Evolutionary conservation across 1,140 invertebrate genomes (phyloP).

Genomic region (Anastrepha ludens): DNA sequence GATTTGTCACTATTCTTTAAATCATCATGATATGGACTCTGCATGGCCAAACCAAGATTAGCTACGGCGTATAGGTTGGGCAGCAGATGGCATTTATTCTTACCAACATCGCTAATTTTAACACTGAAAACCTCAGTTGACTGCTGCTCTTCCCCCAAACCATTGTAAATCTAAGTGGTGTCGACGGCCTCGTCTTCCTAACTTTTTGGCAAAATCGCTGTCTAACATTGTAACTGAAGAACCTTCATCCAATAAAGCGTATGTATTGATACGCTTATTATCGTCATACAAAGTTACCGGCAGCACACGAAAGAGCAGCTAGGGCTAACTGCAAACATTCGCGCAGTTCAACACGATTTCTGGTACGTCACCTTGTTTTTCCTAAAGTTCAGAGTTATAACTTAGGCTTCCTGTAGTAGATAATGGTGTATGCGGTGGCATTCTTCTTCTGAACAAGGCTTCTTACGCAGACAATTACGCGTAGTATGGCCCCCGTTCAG

Average conservation of each 20-base stretch:
- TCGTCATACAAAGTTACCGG: conserved; percentile 52
- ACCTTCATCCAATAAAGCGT: conserved; percentile 52
- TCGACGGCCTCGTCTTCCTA: background rate
- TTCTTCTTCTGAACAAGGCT: background rate
- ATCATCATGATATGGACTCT: conserved; percentile 13
- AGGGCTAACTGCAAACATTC: background rate
- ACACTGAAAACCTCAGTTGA: background rate
- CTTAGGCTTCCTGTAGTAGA: conserved; percentile 11
- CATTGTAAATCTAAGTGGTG: conserved; percentile 22
- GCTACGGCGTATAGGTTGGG: conserved; percentile 5
- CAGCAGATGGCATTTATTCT: background rate
- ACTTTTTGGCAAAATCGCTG: background rate
- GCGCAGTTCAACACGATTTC: background rate
- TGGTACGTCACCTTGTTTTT: background rate
- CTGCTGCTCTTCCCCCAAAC: conserved; percentile 40
- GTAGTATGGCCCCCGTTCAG: too few species aligned
- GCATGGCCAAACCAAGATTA: conserved; percentile 35
- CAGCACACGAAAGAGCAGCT: conserved; percentile 55
- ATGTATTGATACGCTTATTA: background rate
- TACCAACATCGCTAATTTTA: conserved; percentile 17
- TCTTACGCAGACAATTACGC: background rate
- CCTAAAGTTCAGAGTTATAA: background rate
- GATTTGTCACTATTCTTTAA: too few species aligned
- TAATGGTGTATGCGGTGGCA: conserved; percentile 15
- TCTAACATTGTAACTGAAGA: conserved; percentile 51